Base-by-base conservation (phyloP, 1,140 invertebrate genomes). In the Lepidostoma basale region DNA sequence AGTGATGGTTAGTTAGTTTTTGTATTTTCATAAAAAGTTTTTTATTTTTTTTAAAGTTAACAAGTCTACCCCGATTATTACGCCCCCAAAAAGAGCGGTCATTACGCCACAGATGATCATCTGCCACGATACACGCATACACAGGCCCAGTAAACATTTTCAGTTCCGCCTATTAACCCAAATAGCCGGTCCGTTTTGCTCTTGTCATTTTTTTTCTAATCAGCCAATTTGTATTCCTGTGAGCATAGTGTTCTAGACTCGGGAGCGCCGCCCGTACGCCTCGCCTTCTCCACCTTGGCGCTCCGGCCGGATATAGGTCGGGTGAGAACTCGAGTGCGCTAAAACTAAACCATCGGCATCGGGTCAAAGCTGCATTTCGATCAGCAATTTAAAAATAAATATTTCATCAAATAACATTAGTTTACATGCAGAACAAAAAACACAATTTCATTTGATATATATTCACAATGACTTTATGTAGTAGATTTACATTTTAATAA, bases 161-260 rank as follows among this genome's bases (percentile, higher is more conserved):
- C 62, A 73, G 70, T 73, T 73, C 67, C 67, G 70, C 67, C 70
- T 73, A 73, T 73, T 73, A 73, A 73, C 70, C 70, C 70, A 69
- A 69, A 73, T 73, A 69, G 67, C 67, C 45, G 49, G 67, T 69
- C 49, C 70, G 63, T 69, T 69, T 73, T 73, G 49, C 62, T 67
- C 67, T 52, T 52, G 66, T 60, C 49, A 52, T 65, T 72, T 72
- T 71, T 72, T 72, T 72, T 72, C 66, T 72, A 72, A 72, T 72
- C 70, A 72, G 70, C 70, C 70, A 68, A 72, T 72, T 72, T 66
- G 70, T 72, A 72, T 72, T 62, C 70, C 45, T 54, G 62, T 40
- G 42, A 68, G 70, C 67, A 62, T 60, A 68, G 47, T 66, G 62
- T 65, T 39, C 52, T 62, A 72, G 70, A 72, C 70, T 68, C 66